phyloP scores from a whole-genome alignment of 2,113 vertebrate genomes.

The Eidolon helvum region DNA sequence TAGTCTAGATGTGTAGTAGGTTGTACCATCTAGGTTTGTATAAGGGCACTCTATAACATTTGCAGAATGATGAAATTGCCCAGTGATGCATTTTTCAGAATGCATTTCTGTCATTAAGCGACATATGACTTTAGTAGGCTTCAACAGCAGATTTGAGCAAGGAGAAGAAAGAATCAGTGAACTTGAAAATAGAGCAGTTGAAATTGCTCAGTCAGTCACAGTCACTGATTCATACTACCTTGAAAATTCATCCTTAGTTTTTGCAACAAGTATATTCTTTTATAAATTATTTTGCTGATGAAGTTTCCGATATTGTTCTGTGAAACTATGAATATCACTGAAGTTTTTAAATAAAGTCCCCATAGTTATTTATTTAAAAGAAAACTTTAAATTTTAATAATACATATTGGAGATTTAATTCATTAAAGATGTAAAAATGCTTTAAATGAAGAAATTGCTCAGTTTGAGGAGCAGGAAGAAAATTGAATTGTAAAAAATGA shows the following conservation, averaged over 20 bases:
- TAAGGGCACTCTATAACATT: too few relatives aligned
- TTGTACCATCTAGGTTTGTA: too few relatives aligned
- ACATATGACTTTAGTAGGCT: not conserved
- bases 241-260: constrained; percentile 55
- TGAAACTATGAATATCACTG: constrained; percentile 73
- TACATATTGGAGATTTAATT: not conserved
- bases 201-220: not conserved
- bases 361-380: not conserved
- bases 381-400: not conserved
- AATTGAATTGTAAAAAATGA: not conserved
- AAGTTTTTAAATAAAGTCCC: not conserved
- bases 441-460: not conserved
- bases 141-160: not conserved
- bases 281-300: constrained; percentile 71
- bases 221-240: not conserved
- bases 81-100: not conserved
- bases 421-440: not conserved
- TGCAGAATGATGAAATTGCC: not conserved
- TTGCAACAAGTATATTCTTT: constrained; percentile 24
- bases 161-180: not conserved
- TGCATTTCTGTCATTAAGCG: not conserved
- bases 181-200: not conserved
- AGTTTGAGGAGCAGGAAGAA: not conserved
- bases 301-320: constrained; percentile 46
- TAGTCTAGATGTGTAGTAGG: not conserved